Percentiles rank a stretch among this genome's conserved stretches.
phyloP scores from a whole-genome alignment of 23 tunicate species.

The Ascidia mentula region DNA sequence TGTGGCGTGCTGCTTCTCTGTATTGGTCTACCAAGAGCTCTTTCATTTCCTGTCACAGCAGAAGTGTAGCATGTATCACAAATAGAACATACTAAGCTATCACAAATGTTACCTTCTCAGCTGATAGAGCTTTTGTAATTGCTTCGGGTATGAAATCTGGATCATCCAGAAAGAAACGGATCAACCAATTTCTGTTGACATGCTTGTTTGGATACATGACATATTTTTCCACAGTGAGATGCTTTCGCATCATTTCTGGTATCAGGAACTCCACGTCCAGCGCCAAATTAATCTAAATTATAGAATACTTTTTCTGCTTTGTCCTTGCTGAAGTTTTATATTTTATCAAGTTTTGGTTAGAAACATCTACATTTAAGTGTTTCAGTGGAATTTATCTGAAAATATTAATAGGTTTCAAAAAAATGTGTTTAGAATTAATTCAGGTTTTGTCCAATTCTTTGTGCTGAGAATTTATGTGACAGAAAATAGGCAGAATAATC shows the following conservation, averaged over 20 bases:
- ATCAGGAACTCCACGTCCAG: slow-evolving; percentile 50
- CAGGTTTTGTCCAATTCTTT: no score
- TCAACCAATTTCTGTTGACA: neutral
- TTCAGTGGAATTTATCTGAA: no score
- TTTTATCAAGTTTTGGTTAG: no score
- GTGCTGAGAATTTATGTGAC: no score
- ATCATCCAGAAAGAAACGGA: slow-evolving; percentile 1
- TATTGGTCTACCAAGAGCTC: neutral
- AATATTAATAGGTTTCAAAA: neutral
- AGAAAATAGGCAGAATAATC: no score
- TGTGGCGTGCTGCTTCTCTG: neutral
- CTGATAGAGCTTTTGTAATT: neutral
- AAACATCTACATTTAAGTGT: no score
- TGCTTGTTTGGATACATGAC: slow-evolving; percentile 20
- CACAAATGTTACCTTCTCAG: slow-evolving; percentile 17
- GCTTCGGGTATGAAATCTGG: neutral
- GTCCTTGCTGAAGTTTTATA: no score
- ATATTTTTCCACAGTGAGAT: slow-evolving; percentile 8
- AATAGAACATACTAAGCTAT: no score
- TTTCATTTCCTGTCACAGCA: neutral
- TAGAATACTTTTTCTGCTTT: no score
- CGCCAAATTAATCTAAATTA: slow-evolving; percentile 52
- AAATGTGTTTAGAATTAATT: neutral
- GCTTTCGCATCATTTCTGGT: slow-evolving; percentile 27
- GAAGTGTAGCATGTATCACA: no score